Evolutionary conservation across 1,140 invertebrate species (phyloP), one percentile per base, ranked within the genome.

Genomic region (Laodelphax striatellus): DNA sequence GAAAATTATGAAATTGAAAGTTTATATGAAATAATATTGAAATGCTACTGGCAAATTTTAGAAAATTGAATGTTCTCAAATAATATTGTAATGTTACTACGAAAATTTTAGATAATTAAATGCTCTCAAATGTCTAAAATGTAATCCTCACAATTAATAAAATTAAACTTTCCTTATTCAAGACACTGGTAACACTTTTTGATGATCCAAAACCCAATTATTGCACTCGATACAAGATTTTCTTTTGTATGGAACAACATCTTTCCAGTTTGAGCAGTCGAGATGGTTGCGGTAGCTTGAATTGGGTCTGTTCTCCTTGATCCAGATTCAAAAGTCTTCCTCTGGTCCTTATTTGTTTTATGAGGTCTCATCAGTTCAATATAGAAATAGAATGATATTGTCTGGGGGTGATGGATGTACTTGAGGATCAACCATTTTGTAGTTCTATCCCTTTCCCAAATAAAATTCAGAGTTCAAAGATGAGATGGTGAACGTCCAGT

Each of bases 161-260:
- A 44, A 44, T 44, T 44, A 44, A 14, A 14, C 43, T n/a, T 44
- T 44, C 17, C 43, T 14, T 44, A 44, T 44, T 44, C 43, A 14
- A 44, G 2, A 44, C 43, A 44, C 43, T 44, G 5, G 14, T 19
- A 28, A 55, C 4, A 21, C 24, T 53, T 53, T 6, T 14, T n/a
- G 31, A 31, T 55, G 21, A 31, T 24, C 21, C 6, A 19, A 31
- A 13, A 24, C 14, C 54, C 54, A 55, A 4, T 55, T 55, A 13
- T 55, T 55, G 19, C 54, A 55, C 54, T 55, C 6, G 54, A 24
- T 13, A 31, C 54, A 21, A 16, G 54, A 14, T 34, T 55, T 55
- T 31, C 13, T 55, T n/a, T 4, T 55, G 24, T 24, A n/a, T n/a
- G n/a, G n/a, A n/a, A n/a, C n/a, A 34, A n/a, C 54, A 44, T n/a